Evolutionary conservation across 2,888 invertebrate species (phyloP).

Genomic region (Psylliodes chrysocephalus): DNA sequence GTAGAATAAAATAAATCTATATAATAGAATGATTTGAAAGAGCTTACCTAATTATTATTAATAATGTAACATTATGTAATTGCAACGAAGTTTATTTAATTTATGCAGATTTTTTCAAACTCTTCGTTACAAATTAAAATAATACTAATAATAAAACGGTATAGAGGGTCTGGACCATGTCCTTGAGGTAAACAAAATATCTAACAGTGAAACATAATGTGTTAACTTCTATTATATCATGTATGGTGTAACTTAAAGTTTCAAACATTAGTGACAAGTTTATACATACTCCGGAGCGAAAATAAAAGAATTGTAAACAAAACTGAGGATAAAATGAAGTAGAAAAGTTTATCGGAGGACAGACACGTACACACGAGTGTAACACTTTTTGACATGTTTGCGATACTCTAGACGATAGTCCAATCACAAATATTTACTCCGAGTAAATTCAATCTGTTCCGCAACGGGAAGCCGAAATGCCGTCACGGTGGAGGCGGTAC

Average conservation of each 20-base stretch:
- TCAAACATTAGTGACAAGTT: neutral
- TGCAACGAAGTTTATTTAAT: too few relatives aligned
- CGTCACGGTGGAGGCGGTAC: neutral
- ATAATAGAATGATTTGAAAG: too few relatives aligned
- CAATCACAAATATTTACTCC: constrained; percentile 26
- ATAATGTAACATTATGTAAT: too few relatives aligned
- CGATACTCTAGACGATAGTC: constrained; percentile 17
- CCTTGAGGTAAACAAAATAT: too few relatives aligned
- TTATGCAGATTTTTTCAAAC: too few relatives aligned
- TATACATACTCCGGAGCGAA: neutral
- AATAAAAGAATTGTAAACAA: constrained; percentile 1
- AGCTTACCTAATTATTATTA: too few relatives aligned
- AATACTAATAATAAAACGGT: too few relatives aligned
- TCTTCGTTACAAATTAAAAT: too few relatives aligned
- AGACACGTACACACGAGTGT: constrained; percentile 2
- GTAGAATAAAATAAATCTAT: too few relatives aligned
- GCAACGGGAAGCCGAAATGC: constrained; percentile 2
- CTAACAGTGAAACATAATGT: too few relatives aligned
- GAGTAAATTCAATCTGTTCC: constrained; percentile 21
- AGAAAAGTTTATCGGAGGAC: neutral
- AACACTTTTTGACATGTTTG: constrained; percentile 26
- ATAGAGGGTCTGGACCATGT: too few relatives aligned
- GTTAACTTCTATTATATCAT: too few relatives aligned
- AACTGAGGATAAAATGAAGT: neutral
- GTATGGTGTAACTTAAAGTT: neutral